Conservation (phyloP, 2,888 invertebrate species). For the Drosophila trichaetosa region DNA sequence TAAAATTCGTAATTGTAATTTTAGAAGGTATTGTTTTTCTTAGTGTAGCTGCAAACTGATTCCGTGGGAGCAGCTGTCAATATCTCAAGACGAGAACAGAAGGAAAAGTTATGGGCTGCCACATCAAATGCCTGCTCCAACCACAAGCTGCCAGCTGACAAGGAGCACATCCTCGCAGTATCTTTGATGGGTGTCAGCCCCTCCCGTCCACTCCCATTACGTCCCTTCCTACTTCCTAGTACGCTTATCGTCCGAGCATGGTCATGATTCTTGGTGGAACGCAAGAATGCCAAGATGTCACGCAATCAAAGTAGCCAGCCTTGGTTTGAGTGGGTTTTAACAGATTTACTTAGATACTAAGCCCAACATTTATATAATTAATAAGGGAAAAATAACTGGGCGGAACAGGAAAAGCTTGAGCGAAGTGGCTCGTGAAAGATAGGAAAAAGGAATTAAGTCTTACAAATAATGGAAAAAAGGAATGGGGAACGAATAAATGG, state of each 20-base stretch:
- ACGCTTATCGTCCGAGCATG: background rate
- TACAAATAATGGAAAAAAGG: constrained; percentile 8
- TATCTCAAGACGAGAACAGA: constrained; percentile 1
- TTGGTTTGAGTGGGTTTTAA: constrained; percentile 6
- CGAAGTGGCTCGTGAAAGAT: constrained; percentile 2
- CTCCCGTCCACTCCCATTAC: background rate
- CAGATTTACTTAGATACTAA: constrained; percentile 31
- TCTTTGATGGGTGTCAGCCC: background rate
- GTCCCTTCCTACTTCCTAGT: background rate
- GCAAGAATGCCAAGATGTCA: constrained; percentile 36
- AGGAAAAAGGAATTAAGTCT: constrained; percentile 12
- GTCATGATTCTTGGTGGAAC: constrained; percentile 78
- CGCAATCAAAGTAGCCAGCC: constrained; percentile 27
- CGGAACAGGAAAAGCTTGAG: constrained; percentile 16
- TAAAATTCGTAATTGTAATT: background rate
- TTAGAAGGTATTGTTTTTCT: background rate
- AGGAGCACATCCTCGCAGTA: constrained; percentile 12
- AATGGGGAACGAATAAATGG: constrained; percentile 24
- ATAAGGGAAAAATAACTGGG: constrained; percentile 24
- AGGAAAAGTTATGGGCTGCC: constrained; percentile 1
- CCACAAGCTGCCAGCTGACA: background rate
- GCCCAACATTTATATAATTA: constrained; percentile 41
- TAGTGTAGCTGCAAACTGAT: constrained; percentile 1
- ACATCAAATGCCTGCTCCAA: constrained; percentile 7
- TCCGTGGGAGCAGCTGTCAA: constrained; percentile 11